Evolutionary conservation across 2,113 vertebrate species (phyloP).

Genomic region (Perognathus longimembris): DNA sequence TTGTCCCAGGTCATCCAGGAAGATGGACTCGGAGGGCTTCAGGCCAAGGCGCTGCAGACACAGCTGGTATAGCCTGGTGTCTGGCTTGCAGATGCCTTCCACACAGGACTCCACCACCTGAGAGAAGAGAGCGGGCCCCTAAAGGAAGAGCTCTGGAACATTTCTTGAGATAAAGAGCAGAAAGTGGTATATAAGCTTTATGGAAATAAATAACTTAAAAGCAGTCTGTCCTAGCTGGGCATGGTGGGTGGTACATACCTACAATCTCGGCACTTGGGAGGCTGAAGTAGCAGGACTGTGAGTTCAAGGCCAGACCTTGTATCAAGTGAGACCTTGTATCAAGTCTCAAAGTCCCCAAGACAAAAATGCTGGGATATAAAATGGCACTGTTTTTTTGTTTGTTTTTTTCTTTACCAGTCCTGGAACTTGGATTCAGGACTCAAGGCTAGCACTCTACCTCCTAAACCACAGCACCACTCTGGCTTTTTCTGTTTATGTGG

Average conservation of each 20-base stretch:
- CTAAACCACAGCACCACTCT: no score
- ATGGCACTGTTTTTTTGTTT: background rate
- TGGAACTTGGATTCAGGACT: no score
- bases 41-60: slow-evolving; percentile 86
- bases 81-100: slow-evolving; percentile 86
- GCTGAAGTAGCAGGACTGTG: no score
- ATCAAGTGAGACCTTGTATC: no score
- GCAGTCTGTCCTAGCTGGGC: background rate
- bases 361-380: background rate
- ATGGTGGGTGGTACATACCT: no score
- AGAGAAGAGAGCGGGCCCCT: background rate
- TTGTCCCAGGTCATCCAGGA: slow-evolving; percentile 87
- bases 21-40: slow-evolving; percentile 87
- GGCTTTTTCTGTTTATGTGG: no score
- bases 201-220: background rate
- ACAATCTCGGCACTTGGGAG: no score
- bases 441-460: no score
- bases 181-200: background rate
- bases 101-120: slow-evolving; percentile 88
- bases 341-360: no score
- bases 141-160: background rate
- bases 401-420: background rate
- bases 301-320: no score
- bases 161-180: slow-evolving; percentile 35
- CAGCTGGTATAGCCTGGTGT: slow-evolving; percentile 85